phyloP scores from a whole-genome alignment of 1,140 invertebrate species.

The Eufriesea mexicana region DNA sequence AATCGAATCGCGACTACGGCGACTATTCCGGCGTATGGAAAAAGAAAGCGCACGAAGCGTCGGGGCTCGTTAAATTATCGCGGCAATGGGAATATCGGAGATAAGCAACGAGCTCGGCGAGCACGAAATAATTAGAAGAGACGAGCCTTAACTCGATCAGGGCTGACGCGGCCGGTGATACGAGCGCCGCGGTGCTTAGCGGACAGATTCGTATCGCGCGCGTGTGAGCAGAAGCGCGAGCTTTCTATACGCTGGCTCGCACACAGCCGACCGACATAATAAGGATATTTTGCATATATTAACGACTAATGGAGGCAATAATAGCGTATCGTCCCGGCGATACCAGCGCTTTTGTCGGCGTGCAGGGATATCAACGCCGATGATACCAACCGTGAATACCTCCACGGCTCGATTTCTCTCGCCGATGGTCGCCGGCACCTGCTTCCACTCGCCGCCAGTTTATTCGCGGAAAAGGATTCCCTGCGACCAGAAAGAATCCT shows the following conservation, averaged over 20 bases:
- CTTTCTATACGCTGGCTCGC: constrained; percentile 57
- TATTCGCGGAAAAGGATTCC: neutral
- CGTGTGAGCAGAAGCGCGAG: constrained; percentile 33
- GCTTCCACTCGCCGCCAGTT: constrained; percentile 21
- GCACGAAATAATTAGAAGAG: constrained; percentile 70
- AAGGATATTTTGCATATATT: constrained; percentile 81
- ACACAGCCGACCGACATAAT: constrained; percentile 68
- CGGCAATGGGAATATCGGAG: constrained; percentile 49
- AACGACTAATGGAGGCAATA: constrained; percentile 77
- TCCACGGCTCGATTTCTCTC: constrained; percentile 8
- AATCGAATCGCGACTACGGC: constrained; percentile 27
- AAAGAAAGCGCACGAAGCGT: constrained; percentile 10
- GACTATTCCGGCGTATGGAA: constrained; percentile 20
- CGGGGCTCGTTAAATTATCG: constrained; percentile 56
- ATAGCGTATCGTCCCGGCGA: constrained; percentile 57
- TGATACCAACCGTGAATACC: constrained; percentile 18
- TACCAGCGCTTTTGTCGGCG: constrained; percentile 64
- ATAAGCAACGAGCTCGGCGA: constrained; percentile 55
- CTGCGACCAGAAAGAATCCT: neutral
- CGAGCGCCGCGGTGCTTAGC: constrained; percentile 39
- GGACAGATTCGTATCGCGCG: constrained; percentile 74
- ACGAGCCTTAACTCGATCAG: constrained; percentile 62
- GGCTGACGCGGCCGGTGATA: constrained; percentile 42
- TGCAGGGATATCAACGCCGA: constrained; percentile 37
- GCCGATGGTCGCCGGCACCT: constrained; percentile 34